Conservation (phyloP, 2,113 vertebrate genomes). For the Pipa parva region DNA sequence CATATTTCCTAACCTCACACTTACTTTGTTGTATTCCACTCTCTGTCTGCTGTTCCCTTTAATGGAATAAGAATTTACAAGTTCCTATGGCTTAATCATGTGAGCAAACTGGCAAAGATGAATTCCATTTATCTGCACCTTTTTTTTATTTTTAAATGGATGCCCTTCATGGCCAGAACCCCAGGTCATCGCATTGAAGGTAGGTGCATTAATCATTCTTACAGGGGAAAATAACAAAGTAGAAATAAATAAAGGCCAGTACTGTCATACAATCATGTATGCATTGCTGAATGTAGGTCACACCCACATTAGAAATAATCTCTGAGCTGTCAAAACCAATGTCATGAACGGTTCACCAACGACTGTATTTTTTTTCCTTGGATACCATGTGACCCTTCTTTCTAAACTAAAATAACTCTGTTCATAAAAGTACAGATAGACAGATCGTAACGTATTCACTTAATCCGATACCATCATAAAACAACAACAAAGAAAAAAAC, state of each 20-base stretch:
- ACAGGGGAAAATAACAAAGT: constrained; percentile 53
- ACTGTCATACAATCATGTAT: constrained; percentile 57
- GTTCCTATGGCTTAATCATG: constrained; percentile 45
- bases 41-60: constrained; percentile 35
- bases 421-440: constrained; percentile 31
- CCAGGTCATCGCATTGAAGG: constrained; percentile 58
- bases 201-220: constrained; percentile 69
- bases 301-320: constrained; percentile 54
- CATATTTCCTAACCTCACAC: constrained; percentile 30
- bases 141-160: constrained; percentile 46
- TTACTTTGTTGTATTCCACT: constrained; percentile 37
- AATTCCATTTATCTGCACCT: constrained; percentile 64
- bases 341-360: constrained; percentile 35
- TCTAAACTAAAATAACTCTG: constrained; percentile 31
- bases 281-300: constrained; percentile 56
- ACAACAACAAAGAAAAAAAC: too few species aligned
- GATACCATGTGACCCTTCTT: constrained; percentile 33
- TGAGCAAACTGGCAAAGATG: constrained; percentile 52
- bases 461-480: too few species aligned
- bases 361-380: neutral
- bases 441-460: too few species aligned
- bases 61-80: constrained; percentile 45
- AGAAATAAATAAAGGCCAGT: constrained; percentile 68
- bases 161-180: constrained; percentile 64
- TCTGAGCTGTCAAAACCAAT: constrained; percentile 58